Percentiles rank a stretch among this genome's conserved stretches.
Conservation (phyloP, 1,140 invertebrate species). For the Drosophila eugracilis region DNA sequence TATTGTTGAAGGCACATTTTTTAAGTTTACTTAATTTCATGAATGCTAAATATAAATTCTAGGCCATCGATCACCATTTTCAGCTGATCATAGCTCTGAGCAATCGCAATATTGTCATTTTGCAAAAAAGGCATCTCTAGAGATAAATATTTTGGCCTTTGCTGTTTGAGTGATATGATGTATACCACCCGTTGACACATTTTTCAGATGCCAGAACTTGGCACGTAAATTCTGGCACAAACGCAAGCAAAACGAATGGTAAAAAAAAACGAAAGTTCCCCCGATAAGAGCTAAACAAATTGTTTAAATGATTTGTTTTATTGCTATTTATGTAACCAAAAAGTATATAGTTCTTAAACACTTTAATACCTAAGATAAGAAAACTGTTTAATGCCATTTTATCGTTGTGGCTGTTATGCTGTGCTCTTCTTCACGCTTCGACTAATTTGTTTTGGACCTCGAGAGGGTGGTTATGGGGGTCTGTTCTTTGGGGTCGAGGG, state of each 20-base stretch:
- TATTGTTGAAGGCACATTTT: too few species aligned
- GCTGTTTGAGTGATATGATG: neutral
- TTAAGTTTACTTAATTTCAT: too few species aligned
- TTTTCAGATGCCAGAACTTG: constrained; percentile 17
- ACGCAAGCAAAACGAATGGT: constrained; percentile 31
- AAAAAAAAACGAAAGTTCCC: constrained; percentile 19
- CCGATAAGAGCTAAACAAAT: constrained; percentile 42
- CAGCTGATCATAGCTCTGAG: too few species aligned
- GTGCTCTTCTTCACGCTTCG: constrained; percentile 48
- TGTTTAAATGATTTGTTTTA: constrained; percentile 63
- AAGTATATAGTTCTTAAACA: too few species aligned
- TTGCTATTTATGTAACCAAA: too few species aligned
- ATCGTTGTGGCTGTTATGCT: constrained; percentile 35
- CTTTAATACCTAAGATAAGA: constrained; percentile 43
- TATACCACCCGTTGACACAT: constrained; percentile 8
- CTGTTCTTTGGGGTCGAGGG: constrained; percentile 1
- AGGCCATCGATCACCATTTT: too few species aligned
- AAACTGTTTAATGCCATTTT: constrained; percentile 47
- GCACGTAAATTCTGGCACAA: constrained; percentile 34
- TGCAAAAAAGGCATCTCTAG: too few species aligned
- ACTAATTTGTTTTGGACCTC: constrained; percentile 45
- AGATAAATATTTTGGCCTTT: constrained; percentile 3
- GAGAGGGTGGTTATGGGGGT: neutral
- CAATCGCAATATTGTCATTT: too few species aligned
- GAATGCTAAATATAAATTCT: too few species aligned